Conservation (phyloP, 2,888 invertebrate genomes). For the Scelioninae gen. 1 region DNA sequence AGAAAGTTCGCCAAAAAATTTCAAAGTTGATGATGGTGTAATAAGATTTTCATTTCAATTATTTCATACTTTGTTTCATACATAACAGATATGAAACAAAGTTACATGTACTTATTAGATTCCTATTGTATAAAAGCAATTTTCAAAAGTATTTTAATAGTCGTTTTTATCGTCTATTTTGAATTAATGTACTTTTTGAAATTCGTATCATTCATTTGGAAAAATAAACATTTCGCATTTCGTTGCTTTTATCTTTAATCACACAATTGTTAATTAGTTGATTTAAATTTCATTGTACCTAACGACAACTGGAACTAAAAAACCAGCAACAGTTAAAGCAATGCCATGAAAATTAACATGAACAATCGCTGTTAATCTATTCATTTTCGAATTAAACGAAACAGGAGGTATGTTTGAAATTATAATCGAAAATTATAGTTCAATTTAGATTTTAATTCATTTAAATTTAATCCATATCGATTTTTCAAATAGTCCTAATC, state of each 20-base stretch:
- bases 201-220: conserved; percentile 4
- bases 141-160: neutral
- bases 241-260: conserved; percentile 6
- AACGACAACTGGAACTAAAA: conserved; percentile 27
- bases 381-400: conserved; percentile 30
- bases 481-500: conserved; percentile 23
- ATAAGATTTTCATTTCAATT: neutral
- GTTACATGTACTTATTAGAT: neutral
- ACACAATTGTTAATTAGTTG: conserved; percentile 28
- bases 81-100: neutral
- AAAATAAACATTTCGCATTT: conserved; percentile 22
- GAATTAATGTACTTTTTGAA: conserved; percentile 6
- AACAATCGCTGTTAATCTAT: conserved; percentile 52
- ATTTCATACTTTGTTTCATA: too few relatives aligned
- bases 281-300: conserved; percentile 34
- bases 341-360: conserved; percentile 37
- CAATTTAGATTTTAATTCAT: conserved; percentile 15
- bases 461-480: conserved; percentile 32
- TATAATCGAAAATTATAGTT: conserved; percentile 32
- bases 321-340: conserved; percentile 32
- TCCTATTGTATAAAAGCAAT: neutral
- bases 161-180: conserved; percentile 3
- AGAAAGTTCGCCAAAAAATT: too few relatives aligned
- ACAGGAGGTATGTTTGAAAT: conserved; percentile 29
- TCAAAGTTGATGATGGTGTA: too few relatives aligned